These are phyloP conservation scores for Ophion slaviceki DNA, from an alignment of 2,888 invertebrate species.

Conservation along the genomic window DNA sequence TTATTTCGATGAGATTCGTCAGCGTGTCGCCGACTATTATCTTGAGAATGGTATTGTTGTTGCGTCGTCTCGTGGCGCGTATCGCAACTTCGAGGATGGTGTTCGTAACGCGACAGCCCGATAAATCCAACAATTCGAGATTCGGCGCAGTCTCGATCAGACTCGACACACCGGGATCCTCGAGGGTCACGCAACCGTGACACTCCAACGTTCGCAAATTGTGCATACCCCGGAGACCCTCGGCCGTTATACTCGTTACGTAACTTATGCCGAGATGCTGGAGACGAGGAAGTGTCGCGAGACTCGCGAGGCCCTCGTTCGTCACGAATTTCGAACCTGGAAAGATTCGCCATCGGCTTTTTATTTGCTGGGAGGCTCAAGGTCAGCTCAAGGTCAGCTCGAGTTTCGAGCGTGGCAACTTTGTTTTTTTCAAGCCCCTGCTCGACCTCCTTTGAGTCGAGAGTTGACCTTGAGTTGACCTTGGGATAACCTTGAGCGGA, in stretches of 20 bases:
- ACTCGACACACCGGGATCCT: constrained; percentile 71
- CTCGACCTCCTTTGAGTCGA: too few species aligned
- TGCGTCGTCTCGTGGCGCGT: constrained; percentile 73
- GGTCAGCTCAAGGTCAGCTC: too few species aligned
- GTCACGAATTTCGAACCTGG: constrained; percentile 73
- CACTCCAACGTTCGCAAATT: constrained; percentile 77
- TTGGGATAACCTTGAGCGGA: neutral
- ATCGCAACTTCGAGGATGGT: constrained; percentile 73
- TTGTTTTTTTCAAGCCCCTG: too few species aligned
- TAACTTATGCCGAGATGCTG: constrained; percentile 75
- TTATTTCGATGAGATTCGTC: constrained; percentile 56
- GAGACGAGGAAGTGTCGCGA: constrained; percentile 74
- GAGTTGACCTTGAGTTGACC: too few species aligned
- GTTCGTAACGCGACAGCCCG: constrained; percentile 75
- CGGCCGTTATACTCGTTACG: constrained; percentile 71
- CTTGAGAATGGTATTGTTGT: constrained; percentile 76
- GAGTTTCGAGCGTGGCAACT: too few species aligned
- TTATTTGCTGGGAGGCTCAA: neutral
- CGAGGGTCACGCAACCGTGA: constrained; percentile 71
- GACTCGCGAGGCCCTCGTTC: constrained; percentile 72
- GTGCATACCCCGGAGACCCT: constrained; percentile 71
- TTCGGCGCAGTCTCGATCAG: constrained; percentile 73
- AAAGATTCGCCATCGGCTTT: constrained; percentile 11
- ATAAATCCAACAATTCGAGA: constrained; percentile 77
- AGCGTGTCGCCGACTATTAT: constrained; percentile 76